These are phyloP conservation scores for Mus spicilegus DNA, from an alignment of 2,113 vertebrate species.

Conservation along the genomic window DNA sequence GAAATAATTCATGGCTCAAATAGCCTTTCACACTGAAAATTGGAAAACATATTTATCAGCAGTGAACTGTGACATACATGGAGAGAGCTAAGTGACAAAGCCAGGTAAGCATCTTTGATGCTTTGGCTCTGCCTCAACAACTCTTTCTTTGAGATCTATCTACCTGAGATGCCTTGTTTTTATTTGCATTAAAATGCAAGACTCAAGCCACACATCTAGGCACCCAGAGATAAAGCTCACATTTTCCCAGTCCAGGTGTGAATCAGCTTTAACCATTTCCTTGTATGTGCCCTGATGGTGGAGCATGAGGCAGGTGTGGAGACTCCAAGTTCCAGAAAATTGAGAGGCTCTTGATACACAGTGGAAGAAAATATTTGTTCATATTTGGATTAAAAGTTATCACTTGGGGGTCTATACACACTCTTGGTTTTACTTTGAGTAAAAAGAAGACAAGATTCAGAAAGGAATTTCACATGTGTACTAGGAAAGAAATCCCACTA, in stretches of 20 bases:
- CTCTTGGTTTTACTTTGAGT: background rate
- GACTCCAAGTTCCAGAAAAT: background rate
- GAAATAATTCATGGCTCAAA: slow-evolving; percentile 10
- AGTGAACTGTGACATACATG: slow-evolving; percentile 11
- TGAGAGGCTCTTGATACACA: background rate
- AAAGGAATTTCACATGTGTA: background rate
- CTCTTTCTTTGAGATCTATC: background rate
- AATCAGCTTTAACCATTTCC: background rate
- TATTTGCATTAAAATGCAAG: background rate
- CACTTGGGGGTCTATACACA: background rate
- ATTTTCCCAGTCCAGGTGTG: background rate
- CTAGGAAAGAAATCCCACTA: background rate
- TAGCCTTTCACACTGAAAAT: background rate
- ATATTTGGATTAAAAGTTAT: background rate
- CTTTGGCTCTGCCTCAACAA: background rate
- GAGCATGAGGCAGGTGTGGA: background rate
- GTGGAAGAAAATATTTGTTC: background rate
- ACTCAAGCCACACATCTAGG: background rate
- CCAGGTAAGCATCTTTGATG: background rate
- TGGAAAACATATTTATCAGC: background rate
- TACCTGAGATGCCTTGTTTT: background rate
- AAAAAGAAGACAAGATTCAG: background rate
- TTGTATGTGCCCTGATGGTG: background rate
- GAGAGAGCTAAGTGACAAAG: background rate
- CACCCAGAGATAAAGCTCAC: background rate